A percentile compares a stretch with the other conserved stretches of the same genome.
phyloP scores from a whole-genome alignment of 1,140 invertebrate genomes.

The Caenorhabditis brenneri region DNA sequence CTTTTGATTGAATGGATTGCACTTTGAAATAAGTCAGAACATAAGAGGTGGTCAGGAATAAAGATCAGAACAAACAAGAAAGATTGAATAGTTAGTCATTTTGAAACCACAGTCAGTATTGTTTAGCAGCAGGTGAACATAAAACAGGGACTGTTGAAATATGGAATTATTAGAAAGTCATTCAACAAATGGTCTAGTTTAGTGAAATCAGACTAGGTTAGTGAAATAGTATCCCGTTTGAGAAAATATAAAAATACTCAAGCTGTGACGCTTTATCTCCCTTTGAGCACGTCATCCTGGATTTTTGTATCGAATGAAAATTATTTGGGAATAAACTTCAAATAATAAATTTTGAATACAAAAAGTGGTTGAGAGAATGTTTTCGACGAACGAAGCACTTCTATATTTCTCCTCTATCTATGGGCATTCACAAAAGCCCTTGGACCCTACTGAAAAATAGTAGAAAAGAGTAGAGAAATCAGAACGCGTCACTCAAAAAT shows the following conservation, averaged over 20 bases:
- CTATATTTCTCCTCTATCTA: neutral
- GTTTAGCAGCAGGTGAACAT: no score
- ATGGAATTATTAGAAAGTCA: no score
- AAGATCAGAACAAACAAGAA: neutral
- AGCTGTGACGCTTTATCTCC: no score
- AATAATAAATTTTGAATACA: neutral
- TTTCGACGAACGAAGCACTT: neutral
- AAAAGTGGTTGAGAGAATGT: constrained; percentile 21
- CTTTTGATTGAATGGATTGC: neutral
- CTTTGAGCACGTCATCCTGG: no score
- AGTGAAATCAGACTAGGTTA: no score
- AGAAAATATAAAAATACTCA: no score
- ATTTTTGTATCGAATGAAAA: no score
- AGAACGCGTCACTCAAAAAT: constrained; percentile 39
- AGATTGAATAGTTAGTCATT: neutral
- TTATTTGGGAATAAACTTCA: no score
- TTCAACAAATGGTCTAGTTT: no score
- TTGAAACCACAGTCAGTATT: no score
- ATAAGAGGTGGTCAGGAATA: neutral
- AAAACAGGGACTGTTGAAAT: no score
- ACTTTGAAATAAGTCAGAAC: neutral
- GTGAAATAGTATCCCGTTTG: no score
- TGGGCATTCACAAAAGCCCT: neutral
- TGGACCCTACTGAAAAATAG: neutral
- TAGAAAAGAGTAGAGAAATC: constrained; percentile 12